phyloP scores from a whole-genome alignment of 1,140 invertebrate genomes.

The Brachionus sp. region DNA sequence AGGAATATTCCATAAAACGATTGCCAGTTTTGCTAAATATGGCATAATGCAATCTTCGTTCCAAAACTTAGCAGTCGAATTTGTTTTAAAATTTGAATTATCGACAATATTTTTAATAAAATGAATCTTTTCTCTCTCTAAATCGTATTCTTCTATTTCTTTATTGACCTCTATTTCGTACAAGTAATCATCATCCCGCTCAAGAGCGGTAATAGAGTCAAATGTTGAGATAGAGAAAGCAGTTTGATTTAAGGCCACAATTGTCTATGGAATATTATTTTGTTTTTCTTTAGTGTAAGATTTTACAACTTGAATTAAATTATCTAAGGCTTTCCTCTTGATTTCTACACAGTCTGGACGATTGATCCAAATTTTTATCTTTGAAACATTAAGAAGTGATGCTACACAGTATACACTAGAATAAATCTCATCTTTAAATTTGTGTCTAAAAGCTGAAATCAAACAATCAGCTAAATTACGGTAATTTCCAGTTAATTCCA shows the following conservation, averaged over 20 bases:
- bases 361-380: neutral
- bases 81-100: neutral
- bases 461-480: neutral
- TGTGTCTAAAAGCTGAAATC: neutral
- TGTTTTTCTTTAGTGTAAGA: too few relatives aligned
- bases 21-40: neutral
- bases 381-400: neutral
- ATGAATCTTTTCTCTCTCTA: neutral
- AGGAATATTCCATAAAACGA: neutral
- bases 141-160: neutral
- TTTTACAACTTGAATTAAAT: neutral
- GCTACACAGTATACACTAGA: neutral
- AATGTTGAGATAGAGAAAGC: neutral
- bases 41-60: neutral
- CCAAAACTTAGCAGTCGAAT: neutral
- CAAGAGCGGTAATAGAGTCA: neutral
- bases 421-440: neutral
- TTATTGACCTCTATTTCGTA: neutral
- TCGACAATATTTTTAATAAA: neutral
- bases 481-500: neutral
- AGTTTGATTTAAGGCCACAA: neutral
- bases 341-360: neutral
- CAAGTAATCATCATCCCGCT: neutral
- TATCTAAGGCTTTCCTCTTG: neutral
- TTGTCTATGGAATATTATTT: too few relatives aligned